Evolutionary conservation across 2,888 invertebrate species (phyloP).

Genomic region (Hymenopus coronatus): DNA sequence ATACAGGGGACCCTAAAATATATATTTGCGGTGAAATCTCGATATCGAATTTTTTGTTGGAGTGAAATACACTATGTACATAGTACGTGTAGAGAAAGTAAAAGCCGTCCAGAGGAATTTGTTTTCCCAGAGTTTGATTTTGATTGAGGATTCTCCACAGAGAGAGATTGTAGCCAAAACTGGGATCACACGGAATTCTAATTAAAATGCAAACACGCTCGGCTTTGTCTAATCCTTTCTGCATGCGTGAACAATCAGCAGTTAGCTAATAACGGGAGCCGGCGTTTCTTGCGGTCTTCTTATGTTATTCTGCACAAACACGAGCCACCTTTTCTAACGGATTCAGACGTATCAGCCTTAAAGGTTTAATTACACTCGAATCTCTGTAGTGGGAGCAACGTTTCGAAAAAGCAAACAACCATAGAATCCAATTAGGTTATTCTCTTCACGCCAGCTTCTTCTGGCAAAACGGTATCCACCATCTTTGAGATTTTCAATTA

Average conservation of each 20-base stretch:
- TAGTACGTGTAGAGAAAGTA: no score
- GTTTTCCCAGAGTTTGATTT: neutral
- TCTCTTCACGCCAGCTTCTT: neutral
- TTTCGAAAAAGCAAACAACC: neutral
- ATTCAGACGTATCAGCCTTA: no score
- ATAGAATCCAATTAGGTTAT: neutral
- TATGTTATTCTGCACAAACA: neutral
- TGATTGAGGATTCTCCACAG: neutral
- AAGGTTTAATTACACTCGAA: neutral
- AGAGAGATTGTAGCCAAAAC: neutral
- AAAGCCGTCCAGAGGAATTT: no score
- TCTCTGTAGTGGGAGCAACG: neutral
- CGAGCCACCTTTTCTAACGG: neutral
- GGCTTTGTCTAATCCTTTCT: neutral
- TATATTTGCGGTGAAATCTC: no score
- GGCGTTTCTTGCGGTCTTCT: neutral
- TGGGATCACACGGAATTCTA: neutral
- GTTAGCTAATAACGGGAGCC: neutral
- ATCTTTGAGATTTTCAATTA: neutral
- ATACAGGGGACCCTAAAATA: no score
- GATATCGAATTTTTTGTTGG: no score
- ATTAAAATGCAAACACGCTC: neutral
- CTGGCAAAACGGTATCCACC: neutral
- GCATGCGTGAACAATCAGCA: neutral
- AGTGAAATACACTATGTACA: no score